Conservation (phyloP, 2,113 vertebrate genomes). For the Gymnorhina tibicen region DNA sequence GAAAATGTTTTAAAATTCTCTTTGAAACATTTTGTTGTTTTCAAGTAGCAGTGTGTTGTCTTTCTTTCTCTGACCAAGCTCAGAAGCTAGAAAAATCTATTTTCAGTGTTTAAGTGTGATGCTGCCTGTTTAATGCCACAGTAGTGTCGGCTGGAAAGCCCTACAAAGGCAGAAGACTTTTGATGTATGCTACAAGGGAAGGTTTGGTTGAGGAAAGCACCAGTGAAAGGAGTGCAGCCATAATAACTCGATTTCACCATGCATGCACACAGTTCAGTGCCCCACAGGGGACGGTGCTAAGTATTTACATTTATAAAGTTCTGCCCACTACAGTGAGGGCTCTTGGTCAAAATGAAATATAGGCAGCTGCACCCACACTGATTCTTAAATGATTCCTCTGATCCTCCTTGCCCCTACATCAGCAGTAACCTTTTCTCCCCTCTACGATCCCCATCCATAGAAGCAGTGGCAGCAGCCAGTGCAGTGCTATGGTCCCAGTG, state of each 20-base stretch:
- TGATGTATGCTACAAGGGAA: neutral
- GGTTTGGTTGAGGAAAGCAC: neutral
- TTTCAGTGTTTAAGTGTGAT: neutral
- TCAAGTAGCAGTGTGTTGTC: neutral
- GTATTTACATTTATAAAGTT: neutral
- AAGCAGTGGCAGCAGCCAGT: neutral
- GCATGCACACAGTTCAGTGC: neutral
- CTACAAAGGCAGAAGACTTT: neutral
- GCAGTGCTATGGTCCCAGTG: neutral
- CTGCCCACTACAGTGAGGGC: neutral
- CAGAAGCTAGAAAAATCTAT: neutral
- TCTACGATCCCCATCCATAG: rapidly evolving
- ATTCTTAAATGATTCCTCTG: neutral
- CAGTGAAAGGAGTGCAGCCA: neutral
- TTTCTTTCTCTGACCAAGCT: neutral
- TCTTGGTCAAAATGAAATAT: neutral
- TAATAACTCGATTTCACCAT: neutral
- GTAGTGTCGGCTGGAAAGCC: neutral
- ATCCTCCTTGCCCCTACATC: neutral
- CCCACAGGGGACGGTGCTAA: neutral
- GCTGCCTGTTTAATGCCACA: neutral
- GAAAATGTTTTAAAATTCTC: neutral
- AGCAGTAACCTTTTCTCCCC: neutral
- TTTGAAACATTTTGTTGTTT: neutral
- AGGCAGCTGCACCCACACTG: neutral